Base-by-base conservation (phyloP, 2,113 vertebrate species). In the Nyctereutes procyonoides region DNA sequence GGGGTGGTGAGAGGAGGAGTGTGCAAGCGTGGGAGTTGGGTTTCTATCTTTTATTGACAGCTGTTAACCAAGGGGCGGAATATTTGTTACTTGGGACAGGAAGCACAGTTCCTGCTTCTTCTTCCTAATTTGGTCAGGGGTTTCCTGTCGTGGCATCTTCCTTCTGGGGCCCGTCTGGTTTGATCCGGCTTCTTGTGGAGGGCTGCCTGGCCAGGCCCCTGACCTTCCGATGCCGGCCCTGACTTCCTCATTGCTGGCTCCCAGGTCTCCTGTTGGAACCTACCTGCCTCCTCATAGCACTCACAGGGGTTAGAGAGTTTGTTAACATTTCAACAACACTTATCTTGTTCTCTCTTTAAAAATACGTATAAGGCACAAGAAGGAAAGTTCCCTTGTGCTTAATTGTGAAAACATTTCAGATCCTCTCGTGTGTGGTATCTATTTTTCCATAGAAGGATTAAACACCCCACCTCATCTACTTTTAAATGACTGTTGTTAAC, bases 401-500 rank as follows among this genome's bases (percentile, higher is more conserved):
- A 56, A 15, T 58, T 67, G 17, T 43, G 56, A 77, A 83, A 93
- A 81, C 7, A 87, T 26, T 55, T 87, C 63, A 32, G 19, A 81
- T 28, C 14, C 82, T 71, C 30, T 55, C 19, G 67, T 38, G 67
- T n/a, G 43, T 38, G 10, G 20, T 79, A 58, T 85, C 56, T 89
- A 73, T 79, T 95, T 87, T 69, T 88, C 77, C 88, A 92, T 48
- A 67, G 24, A 32, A 5, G 65, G 12, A 35, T 60, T 85, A 85
- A 65, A 24, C 24, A 63, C 48, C 38, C 43, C 22, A 62, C 71
- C 43, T 26, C 22, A 82, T 65, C 24, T 58, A 58, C 71, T 95
- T 85, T 89, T 85, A 48, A 93, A 13, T 89, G 43, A n/a, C 20
- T 73, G 11, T 77, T 95, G 93, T 56, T 80, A 32, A 28, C 93